phyloP scores from a whole-genome alignment of 2,888 invertebrate genomes.

The Prosopocoilus inquinatus region DNA sequence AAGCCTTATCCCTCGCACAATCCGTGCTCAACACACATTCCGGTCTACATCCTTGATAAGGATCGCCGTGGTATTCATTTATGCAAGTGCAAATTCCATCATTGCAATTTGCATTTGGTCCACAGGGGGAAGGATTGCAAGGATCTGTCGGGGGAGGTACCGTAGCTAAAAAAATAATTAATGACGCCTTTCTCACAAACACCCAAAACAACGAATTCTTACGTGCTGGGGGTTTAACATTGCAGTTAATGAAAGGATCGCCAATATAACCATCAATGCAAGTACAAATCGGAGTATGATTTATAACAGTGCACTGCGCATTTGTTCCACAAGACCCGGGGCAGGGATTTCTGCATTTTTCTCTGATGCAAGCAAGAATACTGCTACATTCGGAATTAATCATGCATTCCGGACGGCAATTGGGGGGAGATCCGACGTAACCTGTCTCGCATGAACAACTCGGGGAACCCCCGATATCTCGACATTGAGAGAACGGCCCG shows the following conservation, averaged over 20 bases:
- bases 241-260: constrained; percentile 57
- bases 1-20: constrained; percentile 73
- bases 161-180: constrained; percentile 15
- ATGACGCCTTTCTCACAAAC: background rate
- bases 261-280: constrained; percentile 60
- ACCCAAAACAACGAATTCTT: background rate
- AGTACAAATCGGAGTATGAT: constrained; percentile 72
- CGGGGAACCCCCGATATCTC: constrained; percentile 57
- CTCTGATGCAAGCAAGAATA: constrained; percentile 71
- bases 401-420: constrained; percentile 66
- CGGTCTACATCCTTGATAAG: constrained; percentile 73
- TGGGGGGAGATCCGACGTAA: constrained; percentile 69
- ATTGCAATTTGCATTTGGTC: constrained; percentile 70
- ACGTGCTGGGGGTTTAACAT: constrained; percentile 37
- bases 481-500: constrained; percentile 58
- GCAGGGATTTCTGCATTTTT: constrained; percentile 77
- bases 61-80: constrained; percentile 75
- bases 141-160: constrained; percentile 51
- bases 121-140: constrained; percentile 71
- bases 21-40: constrained; percentile 80
- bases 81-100: constrained; percentile 74
- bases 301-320: constrained; percentile 72
- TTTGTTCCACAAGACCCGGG: constrained; percentile 72
- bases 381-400: constrained; percentile 72
- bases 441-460: constrained; percentile 64